Evolutionary conservation across 2,797 vertebrate species (phyloP), one percentile per base, ranked within the genome.

Genomic region (Botia almorhae): DNA sequence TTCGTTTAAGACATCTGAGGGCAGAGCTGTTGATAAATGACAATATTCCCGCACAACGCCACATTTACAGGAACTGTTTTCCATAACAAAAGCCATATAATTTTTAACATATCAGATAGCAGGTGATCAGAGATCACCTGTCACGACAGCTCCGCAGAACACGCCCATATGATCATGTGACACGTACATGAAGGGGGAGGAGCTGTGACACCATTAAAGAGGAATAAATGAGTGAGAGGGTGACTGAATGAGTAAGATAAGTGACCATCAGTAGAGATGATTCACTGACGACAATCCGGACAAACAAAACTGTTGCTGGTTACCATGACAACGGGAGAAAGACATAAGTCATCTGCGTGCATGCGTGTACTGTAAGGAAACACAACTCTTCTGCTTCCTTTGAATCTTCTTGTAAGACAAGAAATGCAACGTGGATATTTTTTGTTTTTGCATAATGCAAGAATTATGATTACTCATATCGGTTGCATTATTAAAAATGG

Each of bases 251-350:
- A 79, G 69, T 43, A 60, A 55, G 63, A 69, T 23, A 51, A 33
- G 63, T 76, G 76, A 64, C 80, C 68, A 61, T 46, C 78, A 76
- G 64, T 21, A 14, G 17, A 48, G 36, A 23, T 33, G 56, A 84
- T 74, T 82, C 78, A 75, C 75, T 58, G 13, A 69, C 29, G 78
- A 60, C 33, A 48, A 23, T 56, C 29, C 46, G 75, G 64, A 55
- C 50, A 70, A 53, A 55, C 70, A 17, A 51, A 3, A 39, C 36
- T 39, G 36, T 14, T 43, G 46, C 8, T 51, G 29, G 74, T 84
- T 83, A 55, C 65, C 78, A 83, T 86, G 74, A 75, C 70, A 64
- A 68, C 81, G 23, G 36, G 21, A 80, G 26, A 23, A 64, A 39
- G 14, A 2, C 2, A 13, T 13, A 2, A 63, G 21, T 53, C 3